Percentiles rank a stretch among this genome's conserved stretches.
These are phyloP conservation scores for Thymelicus sylvestris DNA, from an alignment of 2,888 invertebrate species.

Conservation along the genomic window DNA sequence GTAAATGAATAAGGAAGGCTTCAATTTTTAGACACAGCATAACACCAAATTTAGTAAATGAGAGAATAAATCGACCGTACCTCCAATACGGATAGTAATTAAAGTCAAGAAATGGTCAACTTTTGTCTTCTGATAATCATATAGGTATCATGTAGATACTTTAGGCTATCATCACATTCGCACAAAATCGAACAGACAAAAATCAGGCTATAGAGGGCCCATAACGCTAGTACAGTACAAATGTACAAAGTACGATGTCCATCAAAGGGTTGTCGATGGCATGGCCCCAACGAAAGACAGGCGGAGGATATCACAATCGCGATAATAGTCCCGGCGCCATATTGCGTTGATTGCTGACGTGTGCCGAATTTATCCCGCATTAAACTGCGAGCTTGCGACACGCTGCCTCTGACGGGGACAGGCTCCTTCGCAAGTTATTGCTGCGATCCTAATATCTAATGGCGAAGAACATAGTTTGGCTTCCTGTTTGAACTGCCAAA, in stretches of 20 bases:
- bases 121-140: too few relatives aligned
- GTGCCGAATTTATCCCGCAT: constrained; percentile 77
- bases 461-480: neutral
- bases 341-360: constrained; percentile 78
- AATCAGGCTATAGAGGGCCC: too few relatives aligned
- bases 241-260: neutral
- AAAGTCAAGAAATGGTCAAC: too few relatives aligned
- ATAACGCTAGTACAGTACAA: too few relatives aligned
- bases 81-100: too few relatives aligned
- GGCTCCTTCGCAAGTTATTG: constrained; percentile 25
- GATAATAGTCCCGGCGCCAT: constrained; percentile 78
- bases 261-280: constrained; percentile 20
- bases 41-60: too few relatives aligned
- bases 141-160: too few relatives aligned
- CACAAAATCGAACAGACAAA: too few relatives aligned
- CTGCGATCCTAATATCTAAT: constrained; percentile 21
- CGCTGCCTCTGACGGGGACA: constrained; percentile 23
- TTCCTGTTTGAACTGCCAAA: neutral
- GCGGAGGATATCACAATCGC: constrained; percentile 67
- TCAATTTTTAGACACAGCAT: too few relatives aligned
- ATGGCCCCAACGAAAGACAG: constrained; percentile 48
- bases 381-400: constrained; percentile 51
- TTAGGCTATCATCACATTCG: too few relatives aligned
- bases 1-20: too few relatives aligned
- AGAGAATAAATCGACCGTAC: too few relatives aligned